A percentile compares a stretch with the other conserved stretches of the same genome.
Evolutionary conservation across 2,113 vertebrate genomes (phyloP).

Genomic region (Erinaceus europaeus): DNA sequence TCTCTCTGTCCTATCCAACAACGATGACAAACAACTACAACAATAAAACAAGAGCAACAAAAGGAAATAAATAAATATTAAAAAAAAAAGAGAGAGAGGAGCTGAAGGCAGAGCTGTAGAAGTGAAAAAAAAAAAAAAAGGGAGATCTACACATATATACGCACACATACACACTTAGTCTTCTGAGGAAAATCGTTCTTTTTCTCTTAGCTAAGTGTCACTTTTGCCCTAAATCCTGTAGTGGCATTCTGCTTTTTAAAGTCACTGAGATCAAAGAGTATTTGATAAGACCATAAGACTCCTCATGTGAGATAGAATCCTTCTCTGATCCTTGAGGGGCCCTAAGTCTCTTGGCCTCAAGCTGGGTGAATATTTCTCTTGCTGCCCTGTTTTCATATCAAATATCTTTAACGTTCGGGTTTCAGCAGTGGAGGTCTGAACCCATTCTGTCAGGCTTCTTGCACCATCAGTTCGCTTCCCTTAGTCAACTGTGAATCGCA

Average conservation of each 20-base stretch:
- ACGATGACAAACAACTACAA: no score
- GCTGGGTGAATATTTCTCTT: not conserved
- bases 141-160: no score
- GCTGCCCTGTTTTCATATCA: conserved; percentile 16
- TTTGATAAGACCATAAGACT: conserved; percentile 10
- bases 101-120: no score
- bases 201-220: conserved; percentile 45
- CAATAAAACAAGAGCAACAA: no score
- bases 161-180: not conserved
- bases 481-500: conserved; percentile 59
- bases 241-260: not conserved
- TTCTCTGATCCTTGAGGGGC: not conserved
- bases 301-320: conserved; percentile 33
- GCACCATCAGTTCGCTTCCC: conserved; percentile 54
- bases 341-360: not conserved
- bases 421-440: conserved; percentile 67
- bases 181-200: not conserved
- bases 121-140: no score
- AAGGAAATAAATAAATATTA: no score
- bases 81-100: no score
- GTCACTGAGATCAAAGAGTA: not conserved
- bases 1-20: no score
- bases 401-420: conserved; percentile 51
- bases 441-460: conserved; percentile 71
- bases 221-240: conserved; percentile 15